Conservation (phyloP, 2,888 invertebrate genomes). For the Pasiphila rectangulata region DNA sequence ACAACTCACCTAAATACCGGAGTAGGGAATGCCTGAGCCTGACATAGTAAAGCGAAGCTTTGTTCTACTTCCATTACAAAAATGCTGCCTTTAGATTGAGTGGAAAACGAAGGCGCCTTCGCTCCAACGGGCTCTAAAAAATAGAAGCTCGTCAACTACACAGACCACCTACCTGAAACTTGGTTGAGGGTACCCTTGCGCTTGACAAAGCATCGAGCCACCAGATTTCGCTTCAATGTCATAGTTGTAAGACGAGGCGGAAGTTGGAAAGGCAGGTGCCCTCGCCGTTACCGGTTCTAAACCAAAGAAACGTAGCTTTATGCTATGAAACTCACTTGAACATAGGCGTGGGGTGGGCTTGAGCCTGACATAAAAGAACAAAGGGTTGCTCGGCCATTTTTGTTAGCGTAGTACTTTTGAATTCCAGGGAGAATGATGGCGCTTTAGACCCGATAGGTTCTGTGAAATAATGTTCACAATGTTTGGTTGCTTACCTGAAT, state of each 20-base stretch:
- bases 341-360: slow-evolving; percentile 84
- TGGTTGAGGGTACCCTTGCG: slow-evolving; percentile 83
- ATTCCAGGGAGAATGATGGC: slow-evolving; percentile 78
- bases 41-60: slow-evolving; percentile 83
- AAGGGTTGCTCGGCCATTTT: slow-evolving; percentile 77
- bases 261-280: slow-evolving; percentile 74
- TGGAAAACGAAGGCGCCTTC: slow-evolving; percentile 82
- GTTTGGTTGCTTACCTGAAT: slow-evolving; percentile 65
- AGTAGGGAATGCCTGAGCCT: slow-evolving; percentile 83
- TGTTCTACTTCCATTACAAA: slow-evolving; percentile 79
- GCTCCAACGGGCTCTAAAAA: slow-evolving; percentile 82
- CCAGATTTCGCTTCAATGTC: slow-evolving; percentile 59
- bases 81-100: slow-evolving; percentile 83
- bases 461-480: slow-evolving; percentile 49
- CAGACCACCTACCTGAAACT: slow-evolving; percentile 82
- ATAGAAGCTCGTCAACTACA: slow-evolving; percentile 26
- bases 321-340: slow-evolving; percentile 82
- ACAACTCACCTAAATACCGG: slow-evolving; percentile 82
- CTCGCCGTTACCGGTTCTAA: slow-evolving; percentile 75
- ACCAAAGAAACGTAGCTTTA: slow-evolving; percentile 44
- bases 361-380: slow-evolving; percentile 85
- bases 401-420: slow-evolving; percentile 81
- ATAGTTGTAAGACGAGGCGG: slow-evolving; percentile 76
- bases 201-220: slow-evolving; percentile 78
- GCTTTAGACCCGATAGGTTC: slow-evolving; percentile 83